Conservation (phyloP, 2,888 invertebrate species). For the Sclerodermus sp. region DNA sequence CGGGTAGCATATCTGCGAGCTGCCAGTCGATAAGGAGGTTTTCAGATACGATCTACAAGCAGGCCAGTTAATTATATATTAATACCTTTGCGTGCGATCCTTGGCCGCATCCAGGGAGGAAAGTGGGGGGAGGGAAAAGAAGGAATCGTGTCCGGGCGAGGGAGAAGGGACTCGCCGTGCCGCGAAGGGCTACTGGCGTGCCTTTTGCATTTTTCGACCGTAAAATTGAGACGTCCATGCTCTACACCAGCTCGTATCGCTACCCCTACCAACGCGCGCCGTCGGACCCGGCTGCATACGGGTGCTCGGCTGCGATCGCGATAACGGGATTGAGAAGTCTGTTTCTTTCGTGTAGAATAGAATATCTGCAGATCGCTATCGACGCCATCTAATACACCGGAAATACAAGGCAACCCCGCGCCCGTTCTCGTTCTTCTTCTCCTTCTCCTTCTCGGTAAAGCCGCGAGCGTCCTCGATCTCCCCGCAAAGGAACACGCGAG, state of each 20-base stretch:
- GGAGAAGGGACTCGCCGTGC: neutral
- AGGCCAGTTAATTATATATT: conserved; percentile 55
- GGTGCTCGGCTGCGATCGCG: too few species aligned
- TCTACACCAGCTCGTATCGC: neutral
- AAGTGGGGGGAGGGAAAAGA: conserved; percentile 4
- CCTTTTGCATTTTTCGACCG: conserved; percentile 27
- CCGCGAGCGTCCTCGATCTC: too few species aligned
- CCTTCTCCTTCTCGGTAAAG: too few species aligned
- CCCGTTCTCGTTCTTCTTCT: too few species aligned
- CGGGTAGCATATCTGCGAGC: conserved; percentile 38
- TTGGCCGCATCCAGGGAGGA: conserved; percentile 29
- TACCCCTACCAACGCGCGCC: neutral
- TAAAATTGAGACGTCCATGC: conserved; percentile 24
- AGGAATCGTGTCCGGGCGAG: neutral
- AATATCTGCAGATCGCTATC: too few species aligned
- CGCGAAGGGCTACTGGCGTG: conserved; percentile 1
- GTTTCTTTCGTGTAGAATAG: too few species aligned
- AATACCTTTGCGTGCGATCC: conserved; percentile 52
- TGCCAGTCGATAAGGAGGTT: conserved; percentile 44
- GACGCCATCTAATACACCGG: too few species aligned
- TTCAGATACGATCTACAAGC: conserved; percentile 50
- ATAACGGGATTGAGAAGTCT: too few species aligned
- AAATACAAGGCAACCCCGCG: too few species aligned
- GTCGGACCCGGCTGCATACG: neutral
- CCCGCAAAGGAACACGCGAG: too few species aligned